Evolutionary conservation across 2,888 invertebrate species (phyloP).

Genomic region (Drosophila ustulata): DNA sequence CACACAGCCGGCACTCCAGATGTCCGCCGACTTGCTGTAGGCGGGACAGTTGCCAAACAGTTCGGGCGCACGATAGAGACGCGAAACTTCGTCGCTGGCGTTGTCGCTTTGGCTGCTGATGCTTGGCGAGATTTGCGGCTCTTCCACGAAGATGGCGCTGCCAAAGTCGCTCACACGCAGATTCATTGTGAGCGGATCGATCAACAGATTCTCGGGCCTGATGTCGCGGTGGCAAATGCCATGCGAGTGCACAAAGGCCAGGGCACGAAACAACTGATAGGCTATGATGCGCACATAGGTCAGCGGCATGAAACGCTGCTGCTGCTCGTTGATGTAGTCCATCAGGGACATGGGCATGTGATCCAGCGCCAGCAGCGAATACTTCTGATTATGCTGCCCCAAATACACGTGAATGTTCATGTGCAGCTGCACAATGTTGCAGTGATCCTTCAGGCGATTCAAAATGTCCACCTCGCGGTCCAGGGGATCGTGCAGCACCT

Average conservation of each 20-base stretch:
- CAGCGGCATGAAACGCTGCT: constrained; percentile 95
- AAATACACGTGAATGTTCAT: constrained; percentile 99
- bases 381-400: constrained; percentile 96
- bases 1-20: constrained; percentile 99
- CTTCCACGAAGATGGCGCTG: constrained; percentile 97
- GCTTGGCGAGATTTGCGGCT: constrained; percentile 90
- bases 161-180: constrained; percentile 99
- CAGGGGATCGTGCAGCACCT: constrained; percentile 99
- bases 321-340: constrained; percentile 96
- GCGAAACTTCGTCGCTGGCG: constrained; percentile 97
- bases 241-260: constrained; percentile 99
- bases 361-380: constrained; percentile 99
- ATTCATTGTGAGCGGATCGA: constrained; percentile 98
- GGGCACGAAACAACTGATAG: constrained; percentile 99
- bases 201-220: constrained; percentile 98
- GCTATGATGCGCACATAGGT: constrained; percentile 99
- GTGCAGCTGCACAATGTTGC: constrained; percentile 99
- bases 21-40: constrained; percentile 97
- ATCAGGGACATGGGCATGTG: constrained; percentile 91
- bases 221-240: constrained; percentile 99
- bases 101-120: too few relatives aligned
- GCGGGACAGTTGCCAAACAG: constrained; percentile 99
- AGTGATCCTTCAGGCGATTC: constrained; percentile 93
- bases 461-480: constrained; percentile 95
- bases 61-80: constrained; percentile 99